These are phyloP conservation scores for Myoxocephalus aenaeus DNA, from an alignment of 2,797 vertebrate species.

Conservation along the genomic window DNA sequence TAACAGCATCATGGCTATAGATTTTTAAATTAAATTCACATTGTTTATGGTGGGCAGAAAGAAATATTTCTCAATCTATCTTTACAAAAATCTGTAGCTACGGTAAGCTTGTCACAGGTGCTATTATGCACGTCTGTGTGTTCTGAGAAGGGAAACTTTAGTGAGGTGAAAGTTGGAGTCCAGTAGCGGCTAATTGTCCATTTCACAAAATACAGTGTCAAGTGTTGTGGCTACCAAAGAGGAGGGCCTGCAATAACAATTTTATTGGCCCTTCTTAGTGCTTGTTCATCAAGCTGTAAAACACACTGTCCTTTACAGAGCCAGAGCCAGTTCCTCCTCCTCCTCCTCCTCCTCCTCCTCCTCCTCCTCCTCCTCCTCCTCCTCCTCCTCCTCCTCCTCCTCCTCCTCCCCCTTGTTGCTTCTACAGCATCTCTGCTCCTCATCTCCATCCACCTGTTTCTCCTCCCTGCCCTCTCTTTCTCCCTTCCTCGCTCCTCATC, in stretches of 20 bases:
- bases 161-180: constrained; percentile 35
- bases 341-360: background rate
- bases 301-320: constrained; percentile 64
- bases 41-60: background rate
- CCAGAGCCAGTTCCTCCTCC: constrained; percentile 16
- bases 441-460: constrained; percentile 53
- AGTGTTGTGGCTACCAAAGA: constrained; percentile 53
- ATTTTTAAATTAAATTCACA: background rate
- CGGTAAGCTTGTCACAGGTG: background rate
- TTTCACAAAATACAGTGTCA: constrained; percentile 69
- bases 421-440: constrained; percentile 30
- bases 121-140: background rate
- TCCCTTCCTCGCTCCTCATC: constrained; percentile 28
- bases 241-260: constrained; percentile 62
- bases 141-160: constrained; percentile 25
- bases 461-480: background rate
- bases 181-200: constrained; percentile 46
- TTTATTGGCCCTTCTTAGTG: constrained; percentile 74
- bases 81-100: background rate
- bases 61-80: background rate
- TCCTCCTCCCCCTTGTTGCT: background rate
- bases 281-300: constrained; percentile 76
- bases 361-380: background rate
- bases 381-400: background rate
- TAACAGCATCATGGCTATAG: background rate